Evolutionary conservation across 53 echinoderm and acorn worm species (phyloP).

Genomic region (Henricia sp.): DNA sequence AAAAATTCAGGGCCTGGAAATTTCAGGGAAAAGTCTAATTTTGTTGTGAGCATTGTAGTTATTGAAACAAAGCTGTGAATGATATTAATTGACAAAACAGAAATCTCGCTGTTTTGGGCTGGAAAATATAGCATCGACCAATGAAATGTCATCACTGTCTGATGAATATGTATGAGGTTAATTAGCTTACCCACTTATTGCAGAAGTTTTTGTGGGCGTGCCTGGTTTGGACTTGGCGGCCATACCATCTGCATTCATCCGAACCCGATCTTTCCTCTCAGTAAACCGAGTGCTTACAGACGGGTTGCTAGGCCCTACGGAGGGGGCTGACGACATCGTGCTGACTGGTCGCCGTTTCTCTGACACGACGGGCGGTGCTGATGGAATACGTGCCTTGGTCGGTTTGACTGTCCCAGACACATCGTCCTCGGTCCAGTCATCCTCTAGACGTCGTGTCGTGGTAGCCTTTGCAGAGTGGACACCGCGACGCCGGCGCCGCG

Average conservation of each 20-base stretch:
- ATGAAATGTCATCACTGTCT: too few species aligned
- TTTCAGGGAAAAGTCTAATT: too few species aligned
- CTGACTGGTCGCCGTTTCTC: constrained; percentile 48
- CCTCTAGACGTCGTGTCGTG: not conserved
- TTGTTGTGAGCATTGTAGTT: too few species aligned
- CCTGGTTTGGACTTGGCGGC: constrained; percentile 28
- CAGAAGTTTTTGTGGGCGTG: constrained; percentile 36
- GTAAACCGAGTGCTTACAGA: constrained; percentile 44
- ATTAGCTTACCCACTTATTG: constrained; percentile 74
- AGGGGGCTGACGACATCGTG: constrained; percentile 52
- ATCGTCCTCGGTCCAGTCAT: constrained; percentile 10
- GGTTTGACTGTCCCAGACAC: too few species aligned
- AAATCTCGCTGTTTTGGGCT: too few species aligned
- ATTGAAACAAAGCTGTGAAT: too few species aligned
- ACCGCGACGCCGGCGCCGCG: constrained; percentile 46
- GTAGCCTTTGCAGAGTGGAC: constrained; percentile 90
- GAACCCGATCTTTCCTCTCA: constrained; percentile 65
- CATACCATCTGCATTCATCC: constrained; percentile 70
- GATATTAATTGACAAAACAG: too few species aligned
- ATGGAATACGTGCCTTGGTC: constrained; percentile 50
- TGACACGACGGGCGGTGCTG: constrained; percentile 57
- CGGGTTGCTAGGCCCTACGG: constrained; percentile 24
- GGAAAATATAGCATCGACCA: too few species aligned
- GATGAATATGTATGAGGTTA: too few species aligned
- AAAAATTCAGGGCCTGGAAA: too few species aligned